Evolutionary conservation across 2,888 invertebrate genomes (phyloP), one percentile per base, ranked within the genome.

Genomic region (Lithophane leautieri): DNA sequence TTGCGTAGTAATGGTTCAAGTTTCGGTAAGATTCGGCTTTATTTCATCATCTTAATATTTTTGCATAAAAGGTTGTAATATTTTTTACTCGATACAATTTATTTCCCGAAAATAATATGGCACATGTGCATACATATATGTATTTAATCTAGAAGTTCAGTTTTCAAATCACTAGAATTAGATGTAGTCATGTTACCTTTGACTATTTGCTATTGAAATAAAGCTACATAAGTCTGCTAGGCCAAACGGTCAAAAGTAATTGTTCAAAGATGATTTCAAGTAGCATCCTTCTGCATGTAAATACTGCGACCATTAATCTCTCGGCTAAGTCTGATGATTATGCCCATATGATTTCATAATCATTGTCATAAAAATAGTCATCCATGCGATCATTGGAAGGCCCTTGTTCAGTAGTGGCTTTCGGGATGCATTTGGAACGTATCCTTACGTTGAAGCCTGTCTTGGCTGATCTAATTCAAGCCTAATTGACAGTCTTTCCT

Each of bases 1-100:
- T 91, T 96, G 96, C 91, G 95, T 94, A 65, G 94, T 96, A 89
- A 96, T 96, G 96, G 96, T 96, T 61, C 96, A 96, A 94, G 93
- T 96, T 93, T 95, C 96, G 94, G 96, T 96, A 91, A 94, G 94
- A 83, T 79, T 78, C 70, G 56, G 63, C 70, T 84, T 79, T 81
- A 82, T 78, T 82, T 71, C 61, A 82, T 84, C 79, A 83, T 84
- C 81, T 78, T 52, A 79, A 83, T 85, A 84, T 67, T 86, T 86
- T 86, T 76, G 81, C 79, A 82, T 83, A 82, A 78, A 79, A 74
- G 69, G 42, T 75, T 62, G 42, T 44, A 1, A 14, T 50, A 47
- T 28, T 72, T 76, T 61, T 69, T 72, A n/a, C 22, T 54, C 22
- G 34, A 56, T 60, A 65, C 56, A 65, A 66, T 76, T 79, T 42